Evolutionary conservation across 2,113 vertebrate species (phyloP).

Genomic region (Murina feae): DNA sequence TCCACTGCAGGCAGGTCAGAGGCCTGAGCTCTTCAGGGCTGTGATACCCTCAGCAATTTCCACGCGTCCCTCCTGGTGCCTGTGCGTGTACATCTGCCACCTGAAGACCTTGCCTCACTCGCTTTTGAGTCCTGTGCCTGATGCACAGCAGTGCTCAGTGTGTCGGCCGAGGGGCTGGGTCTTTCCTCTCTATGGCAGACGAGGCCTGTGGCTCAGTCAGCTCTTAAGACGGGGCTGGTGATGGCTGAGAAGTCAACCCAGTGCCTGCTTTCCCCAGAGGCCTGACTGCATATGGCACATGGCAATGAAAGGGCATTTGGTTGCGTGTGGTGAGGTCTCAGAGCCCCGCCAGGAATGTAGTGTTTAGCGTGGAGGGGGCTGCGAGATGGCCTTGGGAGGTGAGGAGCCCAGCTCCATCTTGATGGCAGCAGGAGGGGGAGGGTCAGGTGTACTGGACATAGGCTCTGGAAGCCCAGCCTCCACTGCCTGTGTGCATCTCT

Average conservation of each 20-base stretch:
- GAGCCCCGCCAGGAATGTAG: not conserved
- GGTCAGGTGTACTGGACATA: not conserved
- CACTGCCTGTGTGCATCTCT: not conserved
- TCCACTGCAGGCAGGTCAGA: not conserved
- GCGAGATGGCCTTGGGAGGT: not conserved
- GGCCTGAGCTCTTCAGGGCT: not conserved
- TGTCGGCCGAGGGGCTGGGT: not conserved
- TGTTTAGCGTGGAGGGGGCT: not conserved
- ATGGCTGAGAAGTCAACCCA: not conserved
- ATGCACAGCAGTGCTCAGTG: not conserved
- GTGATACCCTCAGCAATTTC: not conserved
- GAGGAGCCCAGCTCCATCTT: not conserved
- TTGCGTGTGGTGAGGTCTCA: not conserved
- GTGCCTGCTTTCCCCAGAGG: accelerated
- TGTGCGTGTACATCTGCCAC: accelerated
- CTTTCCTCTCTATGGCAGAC: not conserved
- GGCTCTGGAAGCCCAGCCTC: not conserved
- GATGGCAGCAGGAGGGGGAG: not conserved
- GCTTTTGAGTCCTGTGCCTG: not conserved
- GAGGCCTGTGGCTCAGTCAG: not conserved
- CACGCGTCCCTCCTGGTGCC: not conserved
- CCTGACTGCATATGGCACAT: accelerated
- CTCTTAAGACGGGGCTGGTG: not conserved
- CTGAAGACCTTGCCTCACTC: not conserved
- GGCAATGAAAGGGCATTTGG: not conserved